Conservation (phyloP, 2,888 invertebrate genomes). For the Cerastis leucographa region DNA sequence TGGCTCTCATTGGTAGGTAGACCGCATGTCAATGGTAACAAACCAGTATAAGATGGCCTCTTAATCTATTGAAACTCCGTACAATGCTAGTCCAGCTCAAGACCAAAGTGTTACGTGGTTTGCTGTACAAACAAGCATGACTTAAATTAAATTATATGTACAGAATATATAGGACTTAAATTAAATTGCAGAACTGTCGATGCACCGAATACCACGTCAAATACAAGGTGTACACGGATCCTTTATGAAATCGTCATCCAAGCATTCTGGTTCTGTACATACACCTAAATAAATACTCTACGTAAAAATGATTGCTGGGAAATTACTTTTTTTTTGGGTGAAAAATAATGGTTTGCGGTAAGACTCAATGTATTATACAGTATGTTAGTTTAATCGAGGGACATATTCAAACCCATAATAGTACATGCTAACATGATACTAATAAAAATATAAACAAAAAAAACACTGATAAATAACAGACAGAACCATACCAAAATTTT, state of each 20-base stretch:
- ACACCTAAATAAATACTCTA: background rate
- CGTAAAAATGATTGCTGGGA: background rate
- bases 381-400: too few relatives aligned
- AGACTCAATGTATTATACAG: too few relatives aligned
- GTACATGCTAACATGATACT: too few relatives aligned
- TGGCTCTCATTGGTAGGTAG: background rate
- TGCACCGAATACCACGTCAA: background rate
- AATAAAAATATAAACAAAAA: too few relatives aligned
- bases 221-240: background rate
- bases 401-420: too few relatives aligned
- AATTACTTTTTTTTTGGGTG: background rate
- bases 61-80: background rate
- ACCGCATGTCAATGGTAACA: background rate
- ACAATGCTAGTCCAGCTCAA: background rate
- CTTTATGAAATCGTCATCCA: background rate
- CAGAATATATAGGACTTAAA: background rate
- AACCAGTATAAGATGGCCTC: background rate
- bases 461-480: too few relatives aligned
- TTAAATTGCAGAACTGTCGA: background rate
- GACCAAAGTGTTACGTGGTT: background rate
- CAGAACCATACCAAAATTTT: too few relatives aligned
- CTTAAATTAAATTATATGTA: too few relatives aligned
- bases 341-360: background rate
- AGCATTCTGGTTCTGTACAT: too few relatives aligned
- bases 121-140: background rate